Conservation (phyloP, 2,113 vertebrate species). For the Microtus pennsylvanicus region DNA sequence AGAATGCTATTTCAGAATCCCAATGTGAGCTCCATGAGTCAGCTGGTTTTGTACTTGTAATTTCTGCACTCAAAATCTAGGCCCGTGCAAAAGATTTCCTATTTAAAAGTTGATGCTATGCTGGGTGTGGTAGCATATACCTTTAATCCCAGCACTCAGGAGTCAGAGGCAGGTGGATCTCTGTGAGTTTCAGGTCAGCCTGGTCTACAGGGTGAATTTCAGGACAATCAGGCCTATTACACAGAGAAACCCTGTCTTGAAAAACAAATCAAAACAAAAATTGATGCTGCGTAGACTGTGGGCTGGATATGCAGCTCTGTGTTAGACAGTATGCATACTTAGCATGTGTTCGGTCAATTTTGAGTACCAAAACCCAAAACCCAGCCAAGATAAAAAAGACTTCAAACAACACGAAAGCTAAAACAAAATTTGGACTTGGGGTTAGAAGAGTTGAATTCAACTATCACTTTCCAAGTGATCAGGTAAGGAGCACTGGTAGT, state of each 20-base stretch:
- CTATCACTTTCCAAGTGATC: background rate
- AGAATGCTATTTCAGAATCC: background rate
- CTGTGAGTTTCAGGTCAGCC: background rate
- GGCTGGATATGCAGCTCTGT: background rate
- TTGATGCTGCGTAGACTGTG: background rate
- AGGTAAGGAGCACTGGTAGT: background rate
- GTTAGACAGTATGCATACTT: background rate
- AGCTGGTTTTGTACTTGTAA: background rate
- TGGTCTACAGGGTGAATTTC: background rate
- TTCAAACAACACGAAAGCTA: background rate
- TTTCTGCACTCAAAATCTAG: background rate
- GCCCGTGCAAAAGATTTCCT: background rate
- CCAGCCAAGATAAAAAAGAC: background rate
- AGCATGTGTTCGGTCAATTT: background rate
- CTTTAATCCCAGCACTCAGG: background rate
- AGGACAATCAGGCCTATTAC: background rate
- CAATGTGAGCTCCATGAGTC: slow-evolving; percentile 39
- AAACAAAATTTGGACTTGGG: background rate
- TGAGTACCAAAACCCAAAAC: background rate
- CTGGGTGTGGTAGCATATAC: background rate
- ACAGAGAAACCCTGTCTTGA: background rate
- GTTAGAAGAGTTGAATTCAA: slow-evolving; percentile 18
- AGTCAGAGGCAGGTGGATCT: background rate
- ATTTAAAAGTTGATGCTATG: background rate
- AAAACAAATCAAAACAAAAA: background rate